Conservation (phyloP, 1,140 invertebrate genomes). For the Druon quercuslanigerum region DNA sequence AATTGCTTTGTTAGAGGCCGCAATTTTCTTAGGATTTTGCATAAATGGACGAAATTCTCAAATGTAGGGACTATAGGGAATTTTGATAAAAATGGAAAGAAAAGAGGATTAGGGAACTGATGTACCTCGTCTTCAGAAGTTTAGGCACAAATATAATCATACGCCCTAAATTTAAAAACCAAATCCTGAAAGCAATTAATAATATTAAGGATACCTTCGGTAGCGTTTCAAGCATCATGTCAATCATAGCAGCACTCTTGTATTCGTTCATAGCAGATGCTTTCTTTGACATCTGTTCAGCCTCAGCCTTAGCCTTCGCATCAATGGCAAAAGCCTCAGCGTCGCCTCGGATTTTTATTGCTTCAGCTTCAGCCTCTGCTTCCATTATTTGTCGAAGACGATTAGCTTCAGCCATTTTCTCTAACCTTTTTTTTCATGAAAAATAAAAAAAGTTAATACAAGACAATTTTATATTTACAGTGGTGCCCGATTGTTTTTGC, state of each 20-base stretch:
- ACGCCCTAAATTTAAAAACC: constrained; percentile 6
- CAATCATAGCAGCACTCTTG: constrained; percentile 96
- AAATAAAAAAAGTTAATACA: constrained; percentile 27
- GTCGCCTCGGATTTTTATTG: constrained; percentile 86
- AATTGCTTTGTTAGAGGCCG: no score
- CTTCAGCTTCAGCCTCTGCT: constrained; percentile 96
- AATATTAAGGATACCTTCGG: constrained; percentile 84
- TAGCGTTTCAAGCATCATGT: constrained; percentile 97
- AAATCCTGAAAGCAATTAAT: constrained; percentile 21
- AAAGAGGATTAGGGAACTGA: no score
- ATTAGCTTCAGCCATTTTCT: constrained; percentile 96
- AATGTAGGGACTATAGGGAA: no score
- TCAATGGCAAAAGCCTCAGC: constrained; percentile 96
- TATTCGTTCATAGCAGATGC: constrained; percentile 98
- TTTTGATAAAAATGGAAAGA: no score
- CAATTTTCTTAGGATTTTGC: no score
- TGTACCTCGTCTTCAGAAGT: no score
- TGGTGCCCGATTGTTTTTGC: constrained; percentile 17
- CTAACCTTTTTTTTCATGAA: constrained; percentile 77
- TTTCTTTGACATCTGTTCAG: constrained; percentile 97
- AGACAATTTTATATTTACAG: constrained; percentile 10
- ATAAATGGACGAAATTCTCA: no score
- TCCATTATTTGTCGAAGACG: constrained; percentile 89
- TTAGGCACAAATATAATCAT: no score
- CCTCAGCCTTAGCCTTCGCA: constrained; percentile 95